These are phyloP conservation scores for Centropus unirufus DNA, from an alignment of 2,113 vertebrate genomes.

Conservation along the genomic window DNA sequence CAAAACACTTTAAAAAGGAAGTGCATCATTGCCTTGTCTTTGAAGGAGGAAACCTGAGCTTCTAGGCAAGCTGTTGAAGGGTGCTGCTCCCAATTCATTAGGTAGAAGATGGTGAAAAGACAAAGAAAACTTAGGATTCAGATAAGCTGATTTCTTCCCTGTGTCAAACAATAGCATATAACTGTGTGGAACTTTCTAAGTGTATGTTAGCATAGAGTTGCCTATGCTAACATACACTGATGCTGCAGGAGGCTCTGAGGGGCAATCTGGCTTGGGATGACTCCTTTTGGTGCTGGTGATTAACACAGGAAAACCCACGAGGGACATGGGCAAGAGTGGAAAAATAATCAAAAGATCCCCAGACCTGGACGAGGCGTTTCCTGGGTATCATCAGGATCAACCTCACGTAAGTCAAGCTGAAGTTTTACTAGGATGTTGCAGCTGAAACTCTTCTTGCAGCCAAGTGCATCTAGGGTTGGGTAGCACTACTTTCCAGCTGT, in stretches of 20 bases:
- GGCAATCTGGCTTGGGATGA: neutral
- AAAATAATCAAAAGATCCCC: neutral
- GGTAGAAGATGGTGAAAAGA: neutral
- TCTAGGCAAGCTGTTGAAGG: neutral
- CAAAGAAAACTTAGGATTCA: neutral
- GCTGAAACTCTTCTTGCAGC: neutral
- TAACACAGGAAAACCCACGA: neutral
- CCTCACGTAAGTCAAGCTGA: neutral
- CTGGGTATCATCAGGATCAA: neutral
- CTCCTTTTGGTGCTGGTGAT: neutral
- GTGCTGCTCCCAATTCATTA: neutral
- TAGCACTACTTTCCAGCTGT: neutral
- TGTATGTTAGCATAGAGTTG: no score
- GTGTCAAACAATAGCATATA: neutral
- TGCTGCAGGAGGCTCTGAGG: neutral
- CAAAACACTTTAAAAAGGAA: neutral
- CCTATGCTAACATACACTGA: accelerated
- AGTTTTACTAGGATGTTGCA: neutral
- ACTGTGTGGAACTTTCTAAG: no score
- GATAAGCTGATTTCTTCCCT: neutral
- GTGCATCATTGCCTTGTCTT: neutral
- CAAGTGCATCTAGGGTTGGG: neutral
- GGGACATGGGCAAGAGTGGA: neutral
- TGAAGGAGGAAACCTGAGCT: neutral
- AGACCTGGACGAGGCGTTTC: neutral